phyloP scores from a whole-genome alignment of 2,113 vertebrate species.

The Nicator chloris region DNA sequence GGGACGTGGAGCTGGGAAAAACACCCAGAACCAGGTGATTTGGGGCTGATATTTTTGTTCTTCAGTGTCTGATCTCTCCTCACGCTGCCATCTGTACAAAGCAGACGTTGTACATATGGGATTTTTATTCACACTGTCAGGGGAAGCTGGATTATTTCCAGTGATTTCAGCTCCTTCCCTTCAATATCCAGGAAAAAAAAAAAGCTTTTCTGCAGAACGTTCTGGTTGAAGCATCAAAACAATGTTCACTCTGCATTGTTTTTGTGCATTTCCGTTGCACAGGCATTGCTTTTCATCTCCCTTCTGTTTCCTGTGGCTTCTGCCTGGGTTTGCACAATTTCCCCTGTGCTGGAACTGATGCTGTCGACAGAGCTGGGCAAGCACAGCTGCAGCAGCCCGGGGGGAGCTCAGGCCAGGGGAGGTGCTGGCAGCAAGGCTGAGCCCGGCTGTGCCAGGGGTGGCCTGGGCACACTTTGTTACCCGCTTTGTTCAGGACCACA shows the following conservation, averaged over 20 bases:
- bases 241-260: neutral
- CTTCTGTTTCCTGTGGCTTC: neutral
- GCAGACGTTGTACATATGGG: neutral
- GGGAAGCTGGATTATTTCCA: neutral
- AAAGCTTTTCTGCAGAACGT: neutral
- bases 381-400: neutral
- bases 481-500: fast-evolving
- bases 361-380: neutral
- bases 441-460: neutral
- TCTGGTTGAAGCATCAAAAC: neutral
- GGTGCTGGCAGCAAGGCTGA: neutral
- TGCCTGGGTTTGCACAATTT: neutral
- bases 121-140: neutral
- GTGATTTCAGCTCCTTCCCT: neutral
- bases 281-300: neutral
- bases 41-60: neutral
- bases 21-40: neutral
- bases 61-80: neutral
- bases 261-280: neutral
- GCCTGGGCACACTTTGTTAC: neutral
- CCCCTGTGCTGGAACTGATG: neutral
- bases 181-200: neutral
- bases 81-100: slow-evolving; percentile 29
- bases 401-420: neutral
- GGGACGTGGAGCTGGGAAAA: neutral